Base-by-base conservation (phyloP, 2,113 vertebrate species). In the Eira barbara region DNA sequence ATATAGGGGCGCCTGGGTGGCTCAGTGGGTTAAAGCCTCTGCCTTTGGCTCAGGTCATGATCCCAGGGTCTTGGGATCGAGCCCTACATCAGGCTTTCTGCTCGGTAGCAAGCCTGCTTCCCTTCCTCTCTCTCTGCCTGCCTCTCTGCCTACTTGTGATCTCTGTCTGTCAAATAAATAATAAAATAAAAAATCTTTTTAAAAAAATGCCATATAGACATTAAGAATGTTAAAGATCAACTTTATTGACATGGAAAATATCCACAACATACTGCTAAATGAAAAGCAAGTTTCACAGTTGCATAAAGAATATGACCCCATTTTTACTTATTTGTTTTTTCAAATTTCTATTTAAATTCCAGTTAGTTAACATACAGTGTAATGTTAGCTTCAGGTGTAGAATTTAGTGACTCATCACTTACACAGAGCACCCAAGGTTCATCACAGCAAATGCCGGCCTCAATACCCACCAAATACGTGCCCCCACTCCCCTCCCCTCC, bases 221-320 rank as follows among this genome's bases (percentile, higher is more conserved):
- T 88, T 94, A 91, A 91, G 12, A 90, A 91, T 13, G 2, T 69
- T 88, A 91, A 91, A 88, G 20, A 73, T 71, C 29, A 88, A 82
- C 82, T 94, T 76, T 86, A 87, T n/a, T 87, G 23, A 76, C 57
- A 36, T 49, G 61, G 47, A 86, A 95, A 61, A 92, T 89, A 93
- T 61, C 49, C 23, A 87, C 17, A 91, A 80, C 36, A 95, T 29
- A 82, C 2, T 83, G 31, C 71, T 47, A 91, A 67, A 52, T 63
- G 52, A 80, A 93, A 76, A 80, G 63, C 39, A 96, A 79, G 52
- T 84, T 85, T 85, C 80, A 85, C 34, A 88, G 81, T 4, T 73
- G 36, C 45, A 95, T 18, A 73, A 61, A 93, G 42, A 93, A n/a
- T 65, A 93, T 7, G n/a, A 89, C n/a, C 39, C 65, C 13, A 4